phyloP scores from a whole-genome alignment of 2,797 vertebrate species.

The Astyanax mexicanus region DNA sequence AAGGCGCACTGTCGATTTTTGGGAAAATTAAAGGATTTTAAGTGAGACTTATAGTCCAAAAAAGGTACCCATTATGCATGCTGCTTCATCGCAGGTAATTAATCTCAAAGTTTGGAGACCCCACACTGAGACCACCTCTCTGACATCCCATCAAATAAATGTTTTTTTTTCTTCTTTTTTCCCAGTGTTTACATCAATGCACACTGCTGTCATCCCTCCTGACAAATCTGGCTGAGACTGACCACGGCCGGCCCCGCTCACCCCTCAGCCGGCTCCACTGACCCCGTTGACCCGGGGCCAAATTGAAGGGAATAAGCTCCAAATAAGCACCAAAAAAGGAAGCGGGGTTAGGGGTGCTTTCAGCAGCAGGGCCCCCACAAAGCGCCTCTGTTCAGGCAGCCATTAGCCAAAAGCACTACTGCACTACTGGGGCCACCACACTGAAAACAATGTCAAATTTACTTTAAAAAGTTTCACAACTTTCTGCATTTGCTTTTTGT shows the following conservation, averaged over 20 bases:
- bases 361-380: constrained; percentile 57
- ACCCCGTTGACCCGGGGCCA: constrained; percentile 54
- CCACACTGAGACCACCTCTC: not conserved
- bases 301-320: constrained; percentile 63
- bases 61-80: too few species aligned
- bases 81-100: not conserved
- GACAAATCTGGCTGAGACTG: not conserved
- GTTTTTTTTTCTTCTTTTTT: too few species aligned
- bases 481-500: too few species aligned
- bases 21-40: too few species aligned
- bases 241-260: not conserved
- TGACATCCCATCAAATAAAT: constrained; percentile 56
- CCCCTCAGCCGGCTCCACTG: constrained; percentile 50
- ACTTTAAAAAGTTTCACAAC: too few species aligned
- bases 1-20: too few species aligned
- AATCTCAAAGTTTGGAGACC: not conserved
- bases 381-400: constrained; percentile 47
- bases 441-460: too few species aligned
- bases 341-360: constrained; percentile 59
- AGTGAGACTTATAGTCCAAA: too few species aligned
- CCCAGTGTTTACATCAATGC: constrained; percentile 11
- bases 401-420: too few species aligned
- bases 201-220: constrained; percentile 4
- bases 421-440: constrained; percentile 47
- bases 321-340: constrained; percentile 67